A percentile compares a stretch with the other conserved stretches of the same genome.
These are phyloP conservation scores for Malacoctenus gilli DNA, from an alignment of 2,797 vertebrate genomes.

Conservation along the genomic window DNA sequence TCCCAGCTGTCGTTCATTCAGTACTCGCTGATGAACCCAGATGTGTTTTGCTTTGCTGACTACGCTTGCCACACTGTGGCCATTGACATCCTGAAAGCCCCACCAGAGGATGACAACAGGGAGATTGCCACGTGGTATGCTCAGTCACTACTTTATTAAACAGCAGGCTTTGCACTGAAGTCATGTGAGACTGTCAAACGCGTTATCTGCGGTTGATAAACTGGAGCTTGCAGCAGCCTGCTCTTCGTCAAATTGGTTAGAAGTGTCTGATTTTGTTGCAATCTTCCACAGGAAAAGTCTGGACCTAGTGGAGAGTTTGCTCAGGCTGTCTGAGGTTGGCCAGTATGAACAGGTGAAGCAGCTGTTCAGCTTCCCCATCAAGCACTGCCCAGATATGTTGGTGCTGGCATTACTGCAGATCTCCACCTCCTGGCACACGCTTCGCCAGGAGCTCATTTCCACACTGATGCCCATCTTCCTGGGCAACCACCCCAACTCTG, in stretches of 20 bases:
- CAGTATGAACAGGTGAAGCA: slow-evolving; percentile 99
- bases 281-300: slow-evolving; percentile 91
- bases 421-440: slow-evolving; percentile 97
- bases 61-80: slow-evolving; percentile 96
- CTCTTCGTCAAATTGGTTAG: too few relatives aligned
- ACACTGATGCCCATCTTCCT: slow-evolving; percentile 99
- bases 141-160: background rate
- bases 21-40: slow-evolving; percentile 96
- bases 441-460: slow-evolving; percentile 98
- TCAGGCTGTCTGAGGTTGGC: slow-evolving; percentile 94
- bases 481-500: slow-evolving; percentile 98
- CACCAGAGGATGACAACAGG: slow-evolving; percentile 98
- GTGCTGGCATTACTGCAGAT: slow-evolving; percentile 97
- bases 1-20: slow-evolving; percentile 96
- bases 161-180: too few relatives aligned
- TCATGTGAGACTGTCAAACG: too few relatives aligned
- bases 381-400: slow-evolving; percentile 99
- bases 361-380: slow-evolving; percentile 98
- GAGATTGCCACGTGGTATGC: slow-evolving; percentile 97
- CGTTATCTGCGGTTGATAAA: too few relatives aligned
- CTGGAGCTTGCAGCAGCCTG: too few relatives aligned
- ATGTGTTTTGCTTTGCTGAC: slow-evolving; percentile 98
- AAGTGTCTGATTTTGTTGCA: too few relatives aligned
- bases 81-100: slow-evolving; percentile 98
- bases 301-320: slow-evolving; percentile 96